Conservation (phyloP, 2,797 vertebrate species). For the Oreochromis grahami region DNA sequence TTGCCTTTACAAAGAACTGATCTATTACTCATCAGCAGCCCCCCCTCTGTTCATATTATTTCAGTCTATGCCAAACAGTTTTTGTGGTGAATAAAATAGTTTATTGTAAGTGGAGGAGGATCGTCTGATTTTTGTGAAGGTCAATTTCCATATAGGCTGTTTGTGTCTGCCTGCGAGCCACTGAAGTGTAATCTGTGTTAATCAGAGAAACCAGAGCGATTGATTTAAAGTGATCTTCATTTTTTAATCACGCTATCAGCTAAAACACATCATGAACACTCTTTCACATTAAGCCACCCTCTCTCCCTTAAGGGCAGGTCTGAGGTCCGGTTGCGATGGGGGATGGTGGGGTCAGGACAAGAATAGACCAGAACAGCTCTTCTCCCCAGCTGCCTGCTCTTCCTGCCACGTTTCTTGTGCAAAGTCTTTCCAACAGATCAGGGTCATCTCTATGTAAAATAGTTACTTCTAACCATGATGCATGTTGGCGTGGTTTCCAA, state of each 20-base stretch:
- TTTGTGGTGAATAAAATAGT: not conserved
- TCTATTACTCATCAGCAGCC: constrained; percentile 19
- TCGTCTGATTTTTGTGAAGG: not conserved
- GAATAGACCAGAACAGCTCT: constrained; percentile 55
- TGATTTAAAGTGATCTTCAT: not conserved
- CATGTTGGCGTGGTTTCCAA: not conserved
- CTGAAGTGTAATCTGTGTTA: not conserved
- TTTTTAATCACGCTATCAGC: not conserved
- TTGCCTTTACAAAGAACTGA: not conserved
- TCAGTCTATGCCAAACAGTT: not conserved
- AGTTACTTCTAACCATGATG: not conserved
- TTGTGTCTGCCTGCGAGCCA: not conserved
- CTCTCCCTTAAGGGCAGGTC: not conserved
- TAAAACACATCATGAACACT: not conserved
- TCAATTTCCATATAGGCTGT: not conserved
- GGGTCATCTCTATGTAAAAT: constrained; percentile 10
- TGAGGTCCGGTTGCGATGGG: constrained; percentile 52
- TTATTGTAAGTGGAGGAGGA: not conserved
- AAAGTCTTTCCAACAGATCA: constrained; percentile 27
- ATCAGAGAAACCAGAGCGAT: not conserved
- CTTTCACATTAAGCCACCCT: not conserved
- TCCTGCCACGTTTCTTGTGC: not conserved
- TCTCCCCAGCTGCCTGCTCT: not conserved
- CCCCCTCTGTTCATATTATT: not conserved
- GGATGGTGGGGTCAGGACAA: constrained; percentile 18